Evolutionary conservation across 2,797 vertebrate species (phyloP).

Genomic region (Rhinogobio ventralis): DNA sequence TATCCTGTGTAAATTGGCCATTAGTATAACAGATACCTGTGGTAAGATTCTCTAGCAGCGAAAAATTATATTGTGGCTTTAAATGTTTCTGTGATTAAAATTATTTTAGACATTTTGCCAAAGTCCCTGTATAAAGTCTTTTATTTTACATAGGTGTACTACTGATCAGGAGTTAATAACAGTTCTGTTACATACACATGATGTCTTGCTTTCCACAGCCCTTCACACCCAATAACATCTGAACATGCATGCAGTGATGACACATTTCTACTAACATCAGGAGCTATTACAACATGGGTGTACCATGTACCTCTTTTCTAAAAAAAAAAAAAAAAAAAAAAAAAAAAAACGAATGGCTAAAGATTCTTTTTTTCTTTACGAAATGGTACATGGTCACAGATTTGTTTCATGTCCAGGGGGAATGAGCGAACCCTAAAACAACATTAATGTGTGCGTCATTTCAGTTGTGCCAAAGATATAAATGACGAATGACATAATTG

Average conservation of each 20-base stretch:
- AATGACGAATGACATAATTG: background rate
- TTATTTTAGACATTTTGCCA: background rate
- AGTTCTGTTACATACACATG: background rate
- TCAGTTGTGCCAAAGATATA: background rate
- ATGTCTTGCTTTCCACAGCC: background rate
- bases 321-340: background rate
- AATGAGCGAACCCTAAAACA: background rate
- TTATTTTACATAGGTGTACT: background rate
- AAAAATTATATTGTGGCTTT: too few species aligned
- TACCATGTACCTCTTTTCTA: constrained; percentile 16
- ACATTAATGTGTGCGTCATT: background rate
- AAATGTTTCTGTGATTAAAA: background rate
- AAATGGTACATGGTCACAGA: constrained; percentile 27
- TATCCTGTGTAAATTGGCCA: too few species aligned
- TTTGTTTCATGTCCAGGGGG: background rate
- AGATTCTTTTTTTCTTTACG: constrained; percentile 1
- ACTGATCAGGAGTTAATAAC: background rate
- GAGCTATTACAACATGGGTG: constrained; percentile 42
- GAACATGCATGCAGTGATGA: constrained; percentile 25
- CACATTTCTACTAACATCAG: constrained; percentile 24
- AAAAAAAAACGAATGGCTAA: background rate
- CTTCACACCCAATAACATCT: constrained; percentile 24
- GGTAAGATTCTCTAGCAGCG: too few species aligned
- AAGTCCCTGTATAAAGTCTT: too few species aligned
- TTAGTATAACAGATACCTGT: too few species aligned